Conservation (phyloP, 2,797 vertebrate genomes). For the Rhynchonycteris naso region DNA sequence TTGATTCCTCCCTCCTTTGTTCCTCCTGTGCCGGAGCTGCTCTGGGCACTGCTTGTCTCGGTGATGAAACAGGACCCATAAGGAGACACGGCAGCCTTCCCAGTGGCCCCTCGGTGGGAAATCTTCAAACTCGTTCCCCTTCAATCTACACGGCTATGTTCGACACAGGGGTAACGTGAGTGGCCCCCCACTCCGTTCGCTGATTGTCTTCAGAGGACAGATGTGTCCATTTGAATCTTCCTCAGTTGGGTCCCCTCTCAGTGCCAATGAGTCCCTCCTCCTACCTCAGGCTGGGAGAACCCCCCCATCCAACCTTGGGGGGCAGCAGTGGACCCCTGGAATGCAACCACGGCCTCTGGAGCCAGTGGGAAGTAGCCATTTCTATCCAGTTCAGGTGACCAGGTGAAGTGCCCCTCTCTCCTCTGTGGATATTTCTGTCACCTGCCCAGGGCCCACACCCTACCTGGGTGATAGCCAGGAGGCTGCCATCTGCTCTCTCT, state of each 20-base stretch:
- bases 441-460: background rate
- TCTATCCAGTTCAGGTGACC: background rate
- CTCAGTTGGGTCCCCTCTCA: conserved; percentile 71
- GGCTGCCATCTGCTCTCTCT: background rate
- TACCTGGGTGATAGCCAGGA: background rate
- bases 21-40: background rate
- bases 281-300: conserved; percentile 70
- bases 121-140: conserved; percentile 66
- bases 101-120: conserved; percentile 62
- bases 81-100: conserved; percentile 64
- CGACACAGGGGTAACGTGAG: conserved; percentile 51
- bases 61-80: conserved; percentile 71
- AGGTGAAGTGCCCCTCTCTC: background rate
- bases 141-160: conserved; percentile 61
- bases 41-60: conserved; percentile 32
- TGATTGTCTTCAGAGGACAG: conserved; percentile 68
- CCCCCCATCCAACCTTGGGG: background rate
- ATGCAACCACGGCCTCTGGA: background rate
- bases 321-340: conserved; percentile 64
- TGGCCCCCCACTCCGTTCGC: conserved; percentile 55
- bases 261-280: conserved; percentile 79
- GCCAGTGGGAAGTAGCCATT: background rate
- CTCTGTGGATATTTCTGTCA: background rate
- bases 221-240: conserved; percentile 79
- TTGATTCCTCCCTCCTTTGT: background rate